phyloP scores from a whole-genome alignment of 53 echinoderm and acorn worm species.

The Zoroaster sp. region DNA sequence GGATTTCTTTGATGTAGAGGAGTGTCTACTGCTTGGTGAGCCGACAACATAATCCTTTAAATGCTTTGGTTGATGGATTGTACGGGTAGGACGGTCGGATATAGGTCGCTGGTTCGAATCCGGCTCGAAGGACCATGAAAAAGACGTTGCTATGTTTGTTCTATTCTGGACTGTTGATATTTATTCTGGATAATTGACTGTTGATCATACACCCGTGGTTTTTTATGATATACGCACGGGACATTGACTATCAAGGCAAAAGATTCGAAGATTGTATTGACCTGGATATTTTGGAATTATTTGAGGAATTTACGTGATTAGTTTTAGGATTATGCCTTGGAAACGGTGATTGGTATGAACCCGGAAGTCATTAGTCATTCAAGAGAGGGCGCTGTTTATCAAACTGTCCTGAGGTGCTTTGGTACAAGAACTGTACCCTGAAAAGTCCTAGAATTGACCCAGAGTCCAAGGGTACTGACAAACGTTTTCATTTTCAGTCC shows the following conservation, averaged over 20 bases:
- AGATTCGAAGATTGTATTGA: not conserved
- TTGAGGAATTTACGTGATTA: not conserved
- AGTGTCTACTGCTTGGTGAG: not conserved
- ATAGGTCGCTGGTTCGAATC: not conserved
- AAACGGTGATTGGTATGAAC: not conserved
- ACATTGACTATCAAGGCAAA: not conserved
- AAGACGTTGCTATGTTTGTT: not conserved
- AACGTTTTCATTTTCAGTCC: no score
- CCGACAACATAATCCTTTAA: not conserved
- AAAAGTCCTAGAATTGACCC: no score
- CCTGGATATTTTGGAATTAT: not conserved
- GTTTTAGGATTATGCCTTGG: not conserved
- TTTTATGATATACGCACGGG: not conserved
- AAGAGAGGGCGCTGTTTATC: not conserved
- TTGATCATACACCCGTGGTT: not conserved
- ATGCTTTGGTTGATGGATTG: not conserved
- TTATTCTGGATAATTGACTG: not conserved
- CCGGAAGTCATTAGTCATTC: not conserved
- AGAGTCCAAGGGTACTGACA: no score
- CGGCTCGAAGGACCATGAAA: not conserved
- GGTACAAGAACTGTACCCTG: no score
- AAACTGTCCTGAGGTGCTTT: not conserved
- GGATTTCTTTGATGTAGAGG: not conserved
- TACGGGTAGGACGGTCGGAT: not conserved
- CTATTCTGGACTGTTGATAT: not conserved